Base-by-base conservation (phyloP, 1,140 invertebrate species). In the Pseudobourletiella spinata region DNA sequence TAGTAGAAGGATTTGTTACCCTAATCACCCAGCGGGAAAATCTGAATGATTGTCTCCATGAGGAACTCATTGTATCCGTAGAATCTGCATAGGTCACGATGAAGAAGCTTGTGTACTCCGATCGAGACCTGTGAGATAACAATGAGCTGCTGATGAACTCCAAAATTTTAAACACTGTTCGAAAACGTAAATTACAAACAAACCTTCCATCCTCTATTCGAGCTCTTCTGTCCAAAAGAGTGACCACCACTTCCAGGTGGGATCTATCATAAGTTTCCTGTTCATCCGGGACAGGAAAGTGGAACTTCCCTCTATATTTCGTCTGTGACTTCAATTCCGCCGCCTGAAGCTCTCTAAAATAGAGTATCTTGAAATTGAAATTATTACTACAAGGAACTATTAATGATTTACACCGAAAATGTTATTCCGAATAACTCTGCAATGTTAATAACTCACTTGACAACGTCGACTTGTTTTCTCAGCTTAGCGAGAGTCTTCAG, bases 21-120 rank as follows among this genome's bases (percentile, higher is more conserved):
- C n/a, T n/a, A 78, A 75, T 97, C 93, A 62, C 82, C 82, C 1
- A 92, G 74, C 11, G 91, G 84, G 75, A 99, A 99, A 62, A 99
- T 79, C 72, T 97, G 84, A 83, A 98, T 90, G 4, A 99, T 77
- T 74, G 87, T 87, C 68, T 88, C 86, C 88, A 99, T 98, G 15
- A 99, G 76, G 75, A 91, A 99, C 62, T 88, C 83, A 79, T 99
- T 99, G 72, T 99, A 99, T 72, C 88, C 91, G 76, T 97, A 98
- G 75, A 96, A 97, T 16, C 81, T 79, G 72, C 93, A 97, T 15
- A 98, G 78, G 79, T 98, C 95, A 66, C 83, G 83, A 50, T 80
- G 79, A 22, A 98, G 77, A 11, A 93, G 76, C 1, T 84, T 1
- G 88, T 75, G 73, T 98, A 98, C 62, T 98, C 93, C 50, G 80